Percentiles rank a stretch among this genome's conserved stretches.
Evolutionary conservation across 2,888 invertebrate genomes (phyloP).

Genomic region (Acleris literana): DNA sequence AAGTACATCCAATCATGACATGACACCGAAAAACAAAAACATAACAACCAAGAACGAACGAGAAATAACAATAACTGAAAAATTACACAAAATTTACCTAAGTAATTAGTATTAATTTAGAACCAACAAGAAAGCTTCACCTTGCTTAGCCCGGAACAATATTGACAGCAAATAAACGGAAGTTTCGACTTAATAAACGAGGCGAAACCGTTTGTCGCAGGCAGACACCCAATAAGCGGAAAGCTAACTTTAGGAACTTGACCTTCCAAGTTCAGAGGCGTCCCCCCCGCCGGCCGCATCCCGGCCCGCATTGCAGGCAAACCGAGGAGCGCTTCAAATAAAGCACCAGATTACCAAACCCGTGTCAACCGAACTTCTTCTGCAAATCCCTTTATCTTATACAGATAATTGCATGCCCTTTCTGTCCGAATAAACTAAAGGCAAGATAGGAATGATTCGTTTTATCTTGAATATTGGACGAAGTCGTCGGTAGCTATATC

Average conservation of each 20-base stretch:
- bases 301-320: conserved; percentile 77
- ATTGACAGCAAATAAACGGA: conserved; percentile 35
- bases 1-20: too few relatives aligned
- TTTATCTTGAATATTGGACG: conserved; percentile 34
- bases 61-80: too few relatives aligned
- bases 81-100: too few relatives aligned
- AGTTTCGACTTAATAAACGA: conserved; percentile 44
- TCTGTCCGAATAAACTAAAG: conserved; percentile 17
- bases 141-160: neutral
- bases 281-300: conserved; percentile 51
- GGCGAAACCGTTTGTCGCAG: conserved; percentile 52
- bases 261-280: conserved; percentile 74
- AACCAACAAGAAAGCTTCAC: conserved; percentile 10
- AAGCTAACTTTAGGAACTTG: conserved; percentile 68
- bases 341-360: conserved; percentile 54
- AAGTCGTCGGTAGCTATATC: conserved; percentile 57
- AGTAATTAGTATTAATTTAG: neutral
- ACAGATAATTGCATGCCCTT: conserved; percentile 26
- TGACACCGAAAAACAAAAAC: too few relatives aligned
- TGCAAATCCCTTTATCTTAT: conserved; percentile 46
- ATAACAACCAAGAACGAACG: too few relatives aligned
- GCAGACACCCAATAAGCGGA: conserved; percentile 61
- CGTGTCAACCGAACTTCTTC: conserved; percentile 44
- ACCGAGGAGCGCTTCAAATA: conserved; percentile 65
- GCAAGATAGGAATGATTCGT: conserved; percentile 46